phyloP scores from a whole-genome alignment of 2,113 vertebrate species.

The Picathartes gymnocephalus region DNA sequence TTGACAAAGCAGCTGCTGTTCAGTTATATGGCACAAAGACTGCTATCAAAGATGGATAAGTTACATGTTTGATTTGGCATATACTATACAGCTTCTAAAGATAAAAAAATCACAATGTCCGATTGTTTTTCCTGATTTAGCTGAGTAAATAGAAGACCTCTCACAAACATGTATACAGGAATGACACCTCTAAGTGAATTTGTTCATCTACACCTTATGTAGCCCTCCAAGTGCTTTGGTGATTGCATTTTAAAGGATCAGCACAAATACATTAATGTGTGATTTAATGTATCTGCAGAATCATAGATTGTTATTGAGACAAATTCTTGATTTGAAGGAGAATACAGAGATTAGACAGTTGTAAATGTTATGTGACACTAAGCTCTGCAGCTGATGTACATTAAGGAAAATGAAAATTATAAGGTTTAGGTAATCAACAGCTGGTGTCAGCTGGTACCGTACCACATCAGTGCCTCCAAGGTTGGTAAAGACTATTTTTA shows the following conservation, averaged over 20 bases:
- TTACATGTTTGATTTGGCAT: constrained; percentile 12
- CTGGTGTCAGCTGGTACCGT: neutral
- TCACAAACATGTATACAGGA: neutral
- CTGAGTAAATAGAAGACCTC: neutral
- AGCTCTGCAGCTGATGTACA: neutral
- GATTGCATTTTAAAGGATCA: neutral
- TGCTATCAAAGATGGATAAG: neutral
- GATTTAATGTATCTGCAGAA: neutral
- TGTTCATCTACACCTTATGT: neutral
- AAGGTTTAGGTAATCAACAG: constrained; percentile 23
- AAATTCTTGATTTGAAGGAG: neutral
- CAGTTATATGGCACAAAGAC: constrained; percentile 3
- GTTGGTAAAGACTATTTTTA: neutral
- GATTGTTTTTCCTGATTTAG: neutral
- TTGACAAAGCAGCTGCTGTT: constrained; percentile 59
- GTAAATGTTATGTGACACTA: neutral
- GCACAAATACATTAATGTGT: neutral
- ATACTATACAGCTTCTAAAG: constrained; percentile 19
- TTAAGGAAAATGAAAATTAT: constrained; percentile 28
- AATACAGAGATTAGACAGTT: neutral
- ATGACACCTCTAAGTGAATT: neutral
- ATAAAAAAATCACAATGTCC: neutral
- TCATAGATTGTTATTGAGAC: neutral
- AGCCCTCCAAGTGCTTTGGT: neutral
- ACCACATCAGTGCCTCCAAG: constrained; percentile 5